A percentile compares a stretch with the other conserved stretches of the same genome.
Conservation (phyloP, 2,797 vertebrate species). For the Potorous gilbertii region DNA sequence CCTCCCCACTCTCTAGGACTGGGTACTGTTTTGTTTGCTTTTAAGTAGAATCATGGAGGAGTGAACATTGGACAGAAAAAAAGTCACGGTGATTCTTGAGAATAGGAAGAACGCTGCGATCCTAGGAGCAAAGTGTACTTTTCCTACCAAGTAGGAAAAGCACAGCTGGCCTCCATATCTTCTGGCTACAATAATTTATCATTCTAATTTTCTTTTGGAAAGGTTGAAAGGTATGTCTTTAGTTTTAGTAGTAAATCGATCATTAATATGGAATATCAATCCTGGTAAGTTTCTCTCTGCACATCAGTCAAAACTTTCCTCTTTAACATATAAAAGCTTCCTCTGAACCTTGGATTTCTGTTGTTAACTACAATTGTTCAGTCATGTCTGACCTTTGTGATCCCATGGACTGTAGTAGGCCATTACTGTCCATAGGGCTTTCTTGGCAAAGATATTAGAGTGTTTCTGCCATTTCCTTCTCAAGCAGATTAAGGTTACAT, state of each 20-base stretch:
- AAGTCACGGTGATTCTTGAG: not conserved
- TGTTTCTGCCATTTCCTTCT: not conserved
- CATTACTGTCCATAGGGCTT: not conserved
- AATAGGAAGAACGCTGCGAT: not conserved
- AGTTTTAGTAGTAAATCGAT: slow-evolving; percentile 31
- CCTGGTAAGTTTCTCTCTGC: not conserved
- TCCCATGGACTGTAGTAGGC: not conserved
- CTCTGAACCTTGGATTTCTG: not conserved
- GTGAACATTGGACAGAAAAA: not conserved
- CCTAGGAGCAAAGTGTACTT: not conserved
- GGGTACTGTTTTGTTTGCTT: not conserved
- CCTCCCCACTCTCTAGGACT: not conserved
- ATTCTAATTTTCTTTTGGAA: not conserved
- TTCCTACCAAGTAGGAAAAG: not conserved
- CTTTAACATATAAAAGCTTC: not conserved
- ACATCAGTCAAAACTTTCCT: not conserved
- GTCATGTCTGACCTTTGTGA: not conserved
- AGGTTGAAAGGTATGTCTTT: not conserved
- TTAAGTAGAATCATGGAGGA: not conserved
- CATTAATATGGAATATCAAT: not conserved
- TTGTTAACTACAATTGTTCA: not conserved
- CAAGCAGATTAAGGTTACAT: not conserved
- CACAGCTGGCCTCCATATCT: not conserved
- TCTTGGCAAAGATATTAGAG: not conserved
- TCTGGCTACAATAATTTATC: not conserved